phyloP scores from a whole-genome alignment of 2,113 vertebrate species.

The Vicugna pacos region DNA sequence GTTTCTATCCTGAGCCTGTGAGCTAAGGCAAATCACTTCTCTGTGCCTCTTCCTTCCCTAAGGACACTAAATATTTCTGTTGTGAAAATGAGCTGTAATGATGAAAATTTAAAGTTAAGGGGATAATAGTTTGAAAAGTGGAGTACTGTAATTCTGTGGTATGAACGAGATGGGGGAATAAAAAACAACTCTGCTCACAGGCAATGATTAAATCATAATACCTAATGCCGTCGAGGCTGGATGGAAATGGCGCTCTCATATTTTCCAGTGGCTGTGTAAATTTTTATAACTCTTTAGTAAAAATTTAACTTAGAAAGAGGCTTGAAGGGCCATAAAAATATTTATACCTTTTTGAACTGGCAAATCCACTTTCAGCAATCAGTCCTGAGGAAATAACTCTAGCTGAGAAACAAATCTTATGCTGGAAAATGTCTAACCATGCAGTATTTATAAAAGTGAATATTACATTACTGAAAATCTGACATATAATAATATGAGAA shows the following conservation, averaged over 20 bases:
- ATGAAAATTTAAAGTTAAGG: background rate
- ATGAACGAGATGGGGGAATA: background rate
- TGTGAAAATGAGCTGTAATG: background rate
- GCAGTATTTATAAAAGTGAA: background rate
- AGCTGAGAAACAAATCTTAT: background rate
- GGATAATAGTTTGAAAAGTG: constrained; percentile 13
- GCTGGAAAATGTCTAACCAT: background rate
- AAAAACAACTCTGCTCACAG: background rate
- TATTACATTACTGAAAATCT: background rate
- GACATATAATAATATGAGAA: background rate
- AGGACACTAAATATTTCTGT: background rate
- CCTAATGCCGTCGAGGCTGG: background rate
- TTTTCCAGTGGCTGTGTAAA: background rate
- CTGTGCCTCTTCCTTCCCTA: background rate
- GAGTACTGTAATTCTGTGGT: background rate
- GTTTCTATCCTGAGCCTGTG: background rate
- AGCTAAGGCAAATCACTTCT: background rate
- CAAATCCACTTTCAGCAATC: background rate
- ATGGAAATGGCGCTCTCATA: background rate
- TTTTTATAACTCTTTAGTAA: constrained; percentile 9
- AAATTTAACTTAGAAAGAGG: constrained; percentile 16
- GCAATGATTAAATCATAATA: background rate
- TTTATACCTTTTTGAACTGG: background rate
- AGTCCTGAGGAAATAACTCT: background rate
- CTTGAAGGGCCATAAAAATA: constrained; percentile 14